Evolutionary conservation across 2,797 vertebrate genomes (phyloP).

Genomic region (Peromyscus aztecus): DNA sequence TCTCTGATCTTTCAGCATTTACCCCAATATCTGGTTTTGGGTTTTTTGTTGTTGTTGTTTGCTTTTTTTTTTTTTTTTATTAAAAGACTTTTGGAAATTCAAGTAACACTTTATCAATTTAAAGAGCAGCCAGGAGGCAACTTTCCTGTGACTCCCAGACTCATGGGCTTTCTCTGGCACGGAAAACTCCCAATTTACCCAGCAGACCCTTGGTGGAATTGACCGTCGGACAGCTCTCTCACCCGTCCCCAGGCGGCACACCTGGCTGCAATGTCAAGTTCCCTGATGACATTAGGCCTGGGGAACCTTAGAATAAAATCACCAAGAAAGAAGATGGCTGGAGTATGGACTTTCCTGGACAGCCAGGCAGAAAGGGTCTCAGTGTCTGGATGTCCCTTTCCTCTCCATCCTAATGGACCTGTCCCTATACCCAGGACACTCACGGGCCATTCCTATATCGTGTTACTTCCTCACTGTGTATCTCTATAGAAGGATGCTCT

Average conservation of each 20-base stretch:
- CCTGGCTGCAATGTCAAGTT: not conserved
- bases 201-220: not conserved
- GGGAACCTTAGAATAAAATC: not conserved
- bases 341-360: not conserved
- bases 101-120: not conserved
- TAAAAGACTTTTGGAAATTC: too few species aligned
- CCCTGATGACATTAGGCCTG: too few species aligned
- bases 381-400: too few species aligned
- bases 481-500: not conserved
- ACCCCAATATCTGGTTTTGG: too few species aligned
- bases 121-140: too few species aligned
- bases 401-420: not conserved
- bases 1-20: too few species aligned
- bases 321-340: not conserved
- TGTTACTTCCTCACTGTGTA: not conserved
- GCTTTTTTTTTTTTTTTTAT: too few species aligned
- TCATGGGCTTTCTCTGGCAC: not conserved
- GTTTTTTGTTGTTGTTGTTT: too few species aligned
- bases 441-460: not conserved
- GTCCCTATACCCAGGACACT: rapidly evolving
- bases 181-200: too few species aligned
- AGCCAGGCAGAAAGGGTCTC: not conserved
- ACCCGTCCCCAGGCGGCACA: too few species aligned
- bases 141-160: not conserved
- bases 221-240: not conserved